These are phyloP conservation scores for Rhombomys opimus DNA, from an alignment of 2,113 vertebrate genomes.

Conservation along the genomic window DNA sequence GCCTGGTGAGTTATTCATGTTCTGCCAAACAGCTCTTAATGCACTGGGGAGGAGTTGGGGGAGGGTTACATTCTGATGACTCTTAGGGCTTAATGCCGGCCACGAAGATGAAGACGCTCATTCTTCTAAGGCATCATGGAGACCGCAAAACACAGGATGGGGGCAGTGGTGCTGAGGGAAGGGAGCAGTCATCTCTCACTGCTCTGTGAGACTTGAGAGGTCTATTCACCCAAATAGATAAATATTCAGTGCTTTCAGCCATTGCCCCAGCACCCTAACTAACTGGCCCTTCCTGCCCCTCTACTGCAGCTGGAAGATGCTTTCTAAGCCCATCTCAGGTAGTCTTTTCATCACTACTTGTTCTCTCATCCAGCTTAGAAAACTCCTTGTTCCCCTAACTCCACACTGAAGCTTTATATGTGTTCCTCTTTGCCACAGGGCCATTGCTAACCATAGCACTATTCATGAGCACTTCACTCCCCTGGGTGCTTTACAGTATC, in stretches of 20 bases:
- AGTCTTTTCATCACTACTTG: background rate
- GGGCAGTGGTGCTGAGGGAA: background rate
- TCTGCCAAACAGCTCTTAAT: conserved; percentile 55
- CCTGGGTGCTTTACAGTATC: background rate
- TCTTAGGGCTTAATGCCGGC: conserved; percentile 54
- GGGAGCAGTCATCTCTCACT: background rate
- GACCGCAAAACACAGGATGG: background rate
- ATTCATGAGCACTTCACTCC: background rate
- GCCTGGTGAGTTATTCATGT: conserved; percentile 40
- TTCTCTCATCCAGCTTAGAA: background rate
- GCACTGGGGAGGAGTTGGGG: background rate
- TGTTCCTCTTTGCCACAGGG: background rate
- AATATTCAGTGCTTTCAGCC: background rate
- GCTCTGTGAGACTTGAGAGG: background rate
- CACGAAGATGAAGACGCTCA: conserved; percentile 29
- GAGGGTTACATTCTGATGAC: conserved; percentile 12
- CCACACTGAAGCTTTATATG: background rate
- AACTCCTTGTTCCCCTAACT: background rate
- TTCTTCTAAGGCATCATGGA: conserved; percentile 25
- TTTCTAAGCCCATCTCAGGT: background rate
- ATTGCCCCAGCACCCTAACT: background rate
- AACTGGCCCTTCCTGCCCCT: background rate
- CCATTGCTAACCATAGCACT: background rate
- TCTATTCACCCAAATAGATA: background rate
- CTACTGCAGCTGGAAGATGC: background rate